Base-by-base conservation (phyloP, 2,797 vertebrate genomes). In the Sebastes taczanowskii region DNA sequence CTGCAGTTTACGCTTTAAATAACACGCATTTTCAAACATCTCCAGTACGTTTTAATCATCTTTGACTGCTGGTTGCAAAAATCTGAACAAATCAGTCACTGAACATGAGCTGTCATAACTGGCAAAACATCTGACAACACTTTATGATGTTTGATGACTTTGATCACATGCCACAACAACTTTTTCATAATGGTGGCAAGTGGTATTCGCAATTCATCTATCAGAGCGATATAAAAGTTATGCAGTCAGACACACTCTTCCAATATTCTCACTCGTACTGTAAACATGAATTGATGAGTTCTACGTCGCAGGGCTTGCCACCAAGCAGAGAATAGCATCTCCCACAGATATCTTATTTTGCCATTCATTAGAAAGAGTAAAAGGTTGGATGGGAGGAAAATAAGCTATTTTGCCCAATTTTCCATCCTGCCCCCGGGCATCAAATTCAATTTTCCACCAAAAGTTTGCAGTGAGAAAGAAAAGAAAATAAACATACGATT, bases 341-440 rank as follows among this genome's bases (percentile, higher is more conserved):
- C 91, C 88, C 38, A 86, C 89, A 89, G 92, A 95, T 95, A 92
- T 90, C 91, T 92, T 91, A 93, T 93, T 95, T 95, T 94, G 91
- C 89, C 94, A 92, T 95, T 95, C 89, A 94, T 94, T 94, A 94
- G 74, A 89, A 86, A 85, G 89, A 90, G 84, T 78, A 95, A 92
- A 93, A 88, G 86, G 86, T 95, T 93, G 93, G 86, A 93, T 91
- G 91, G 90, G 73, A 73, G 76, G 85, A 86, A 92, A 92, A 94
- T 93, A 95, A 96, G 94, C 89, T 95, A 95, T 97, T 96, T 96
- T 93, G 86, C 93, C 88, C 94, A 94, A 96, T 97, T 97, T 96
- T 95, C 93, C 93, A 93, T 95, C 92, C 92, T 90, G 93, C 94
- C 95, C 92, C 86, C 91, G 89, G 95, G 95, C 96, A 95, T 96